phyloP scores from a whole-genome alignment of 2,888 invertebrate species.

The Adineta ricciae region DNA sequence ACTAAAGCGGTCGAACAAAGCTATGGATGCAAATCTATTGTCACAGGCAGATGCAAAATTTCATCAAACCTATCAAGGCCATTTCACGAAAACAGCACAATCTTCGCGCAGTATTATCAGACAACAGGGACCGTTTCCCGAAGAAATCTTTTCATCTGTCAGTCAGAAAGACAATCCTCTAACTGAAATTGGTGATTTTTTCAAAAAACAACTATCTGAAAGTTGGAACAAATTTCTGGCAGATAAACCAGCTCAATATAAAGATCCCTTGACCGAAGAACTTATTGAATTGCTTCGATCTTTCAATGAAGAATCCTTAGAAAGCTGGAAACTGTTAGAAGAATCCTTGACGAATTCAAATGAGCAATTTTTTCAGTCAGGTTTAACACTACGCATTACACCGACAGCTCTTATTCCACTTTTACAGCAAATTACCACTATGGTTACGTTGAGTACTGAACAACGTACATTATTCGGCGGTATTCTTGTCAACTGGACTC shows the following conservation, averaged over 20 bases:
- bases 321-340: neutral
- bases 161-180: neutral
- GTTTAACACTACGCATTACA: neutral
- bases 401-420: neutral
- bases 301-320: neutral
- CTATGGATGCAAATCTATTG: neutral
- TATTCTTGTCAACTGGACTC: neutral
- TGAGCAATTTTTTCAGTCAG: neutral
- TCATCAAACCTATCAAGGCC: neutral
- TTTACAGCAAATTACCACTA: neutral
- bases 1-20: neutral
- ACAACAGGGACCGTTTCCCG: neutral
- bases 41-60: neutral
- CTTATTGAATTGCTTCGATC: neutral
- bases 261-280: neutral
- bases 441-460: neutral
- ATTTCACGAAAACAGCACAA: neutral
- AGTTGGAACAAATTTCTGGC: neutral
- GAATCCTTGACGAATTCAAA: neutral
- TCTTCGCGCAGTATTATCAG: neutral
- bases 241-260: neutral
- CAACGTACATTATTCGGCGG: neutral
- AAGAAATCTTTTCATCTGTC: neutral
- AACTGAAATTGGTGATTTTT: neutral
- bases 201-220: neutral